These are phyloP conservation scores for Anguilla marmorata DNA, from an alignment of 2,797 vertebrate genomes.

Conservation along the genomic window DNA sequence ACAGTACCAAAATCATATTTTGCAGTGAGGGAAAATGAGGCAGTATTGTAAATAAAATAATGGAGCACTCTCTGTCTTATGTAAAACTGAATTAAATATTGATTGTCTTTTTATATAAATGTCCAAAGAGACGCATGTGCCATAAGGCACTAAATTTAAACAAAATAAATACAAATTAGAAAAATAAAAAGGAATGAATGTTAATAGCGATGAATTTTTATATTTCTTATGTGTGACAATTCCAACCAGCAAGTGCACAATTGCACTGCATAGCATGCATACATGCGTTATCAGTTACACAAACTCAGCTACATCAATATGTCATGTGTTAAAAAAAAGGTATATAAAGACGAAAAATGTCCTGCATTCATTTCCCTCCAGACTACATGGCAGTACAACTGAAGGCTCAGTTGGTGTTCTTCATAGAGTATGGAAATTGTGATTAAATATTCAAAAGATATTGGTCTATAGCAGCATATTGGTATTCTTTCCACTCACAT, in stretches of 20 bases:
- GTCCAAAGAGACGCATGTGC: not conserved
- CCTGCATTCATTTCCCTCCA: not conserved
- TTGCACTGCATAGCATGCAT: not conserved
- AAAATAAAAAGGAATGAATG: not conserved
- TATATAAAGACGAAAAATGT: not conserved
- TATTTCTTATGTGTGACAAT: not conserved
- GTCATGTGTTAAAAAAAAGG: not conserved
- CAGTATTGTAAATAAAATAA: not conserved
- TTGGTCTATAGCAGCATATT: not conserved
- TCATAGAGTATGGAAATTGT: not conserved
- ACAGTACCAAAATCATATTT: not conserved
- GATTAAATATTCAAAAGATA: constrained; percentile 15
- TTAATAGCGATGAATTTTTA: not conserved
- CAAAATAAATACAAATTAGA: not conserved
- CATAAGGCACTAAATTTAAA: not conserved
- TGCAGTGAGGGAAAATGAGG: not conserved
- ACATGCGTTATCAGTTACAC: not conserved
- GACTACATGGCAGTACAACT: not conserved
- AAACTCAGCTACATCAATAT: not conserved
- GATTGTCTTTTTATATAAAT: not conserved
- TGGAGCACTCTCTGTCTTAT: not conserved
- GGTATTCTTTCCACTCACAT: not conserved
- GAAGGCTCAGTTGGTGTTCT: not conserved
- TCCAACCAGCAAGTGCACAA: not conserved
- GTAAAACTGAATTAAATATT: not conserved